Base-by-base conservation (phyloP, 2,797 vertebrate genomes). In the Gymnoscopelus braueri region DNA sequence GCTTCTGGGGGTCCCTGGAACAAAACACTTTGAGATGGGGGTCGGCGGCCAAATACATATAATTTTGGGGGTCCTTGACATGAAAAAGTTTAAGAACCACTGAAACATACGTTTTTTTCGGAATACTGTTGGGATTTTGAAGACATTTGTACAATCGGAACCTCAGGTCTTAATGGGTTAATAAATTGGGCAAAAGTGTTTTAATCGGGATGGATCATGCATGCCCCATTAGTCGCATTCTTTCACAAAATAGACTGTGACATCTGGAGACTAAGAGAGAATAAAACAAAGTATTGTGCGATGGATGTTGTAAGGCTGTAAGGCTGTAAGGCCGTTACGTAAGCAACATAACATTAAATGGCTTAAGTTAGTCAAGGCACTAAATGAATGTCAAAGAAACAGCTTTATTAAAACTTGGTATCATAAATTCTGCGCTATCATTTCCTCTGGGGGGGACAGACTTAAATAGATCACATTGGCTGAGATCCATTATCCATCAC, bases 401-500 rank as follows among this genome's bases (percentile, higher is more conserved):
- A 77, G 83, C 61, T 81, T 61, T 60, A 67, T 51, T 60, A 66
- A 66, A 90, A 87, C 69, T 84, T 78, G 19, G 70, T 69, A 74
- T 85, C 74, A 77, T 85, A 84, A 87, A 89, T 81, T 89, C 77
- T 75, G 79, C 72, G 69, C 80, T 68, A 82, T 82, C 84, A 80
- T 87, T 85, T 89, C 86, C 88, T 88, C 83, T 74, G 60, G 87
- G 86, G 87, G 86, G 82, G 85, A 48, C 72, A 78, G 88, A 88
- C 84, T 87, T 88, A 92, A 92, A 91, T 87, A 89, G 91, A 90
- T 88, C 89, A 87, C 75, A 74, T 77, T 76, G 84, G 79, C 79
- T 80, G 84, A 87, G 87, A 91, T 86, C 84, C 86, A 91, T 93
- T 91, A 93, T 89, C 92, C 84, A 89, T 88, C 89, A 90, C 75